A percentile compares a stretch with the other conserved stretches of the same genome.
These are phyloP conservation scores for Calliphora vomitoria DNA, from an alignment of 2,888 invertebrate genomes.

Conservation along the genomic window DNA sequence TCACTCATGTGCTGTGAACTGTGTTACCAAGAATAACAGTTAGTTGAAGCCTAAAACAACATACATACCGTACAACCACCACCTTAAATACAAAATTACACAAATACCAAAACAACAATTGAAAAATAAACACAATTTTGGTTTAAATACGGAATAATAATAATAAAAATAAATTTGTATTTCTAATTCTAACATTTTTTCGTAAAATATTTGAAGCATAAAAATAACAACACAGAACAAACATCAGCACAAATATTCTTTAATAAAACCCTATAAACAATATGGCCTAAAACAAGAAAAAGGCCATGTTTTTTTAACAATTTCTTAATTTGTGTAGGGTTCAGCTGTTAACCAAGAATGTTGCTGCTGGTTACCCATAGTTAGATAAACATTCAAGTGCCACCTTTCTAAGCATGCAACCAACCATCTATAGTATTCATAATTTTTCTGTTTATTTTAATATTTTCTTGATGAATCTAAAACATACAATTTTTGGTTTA, in stretches of 20 bases:
- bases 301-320: conserved; percentile 52
- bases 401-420: conserved; percentile 30
- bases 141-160: conserved; percentile 9
- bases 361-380: conserved; percentile 44
- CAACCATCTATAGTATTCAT: conserved; percentile 26
- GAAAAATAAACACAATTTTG: conserved; percentile 44
- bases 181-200: neutral
- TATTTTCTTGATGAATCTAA: conserved; percentile 12
- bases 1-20: conserved; percentile 76
- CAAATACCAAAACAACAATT: neutral
- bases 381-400: conserved; percentile 65
- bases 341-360: conserved; percentile 16
- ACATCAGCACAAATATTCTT: neutral
- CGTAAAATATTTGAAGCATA: conserved; percentile 63
- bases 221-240: conserved; percentile 48
- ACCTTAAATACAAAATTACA: conserved; percentile 19
- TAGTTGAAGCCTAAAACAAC: conserved; percentile 70
- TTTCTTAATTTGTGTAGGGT: neutral
- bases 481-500: conserved; percentile 22
- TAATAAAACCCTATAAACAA: conserved; percentile 34
- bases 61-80: neutral
- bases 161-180: conserved; percentile 40
- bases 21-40: conserved; percentile 79
- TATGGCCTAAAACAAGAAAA: conserved; percentile 47
- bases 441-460: conserved; percentile 55